A percentile compares a stretch with the other conserved stretches of the same genome.
Evolutionary conservation across 64 coral and sea anemone species (phyloP).

Genomic region (Dendrophyllia cribrosa): DNA sequence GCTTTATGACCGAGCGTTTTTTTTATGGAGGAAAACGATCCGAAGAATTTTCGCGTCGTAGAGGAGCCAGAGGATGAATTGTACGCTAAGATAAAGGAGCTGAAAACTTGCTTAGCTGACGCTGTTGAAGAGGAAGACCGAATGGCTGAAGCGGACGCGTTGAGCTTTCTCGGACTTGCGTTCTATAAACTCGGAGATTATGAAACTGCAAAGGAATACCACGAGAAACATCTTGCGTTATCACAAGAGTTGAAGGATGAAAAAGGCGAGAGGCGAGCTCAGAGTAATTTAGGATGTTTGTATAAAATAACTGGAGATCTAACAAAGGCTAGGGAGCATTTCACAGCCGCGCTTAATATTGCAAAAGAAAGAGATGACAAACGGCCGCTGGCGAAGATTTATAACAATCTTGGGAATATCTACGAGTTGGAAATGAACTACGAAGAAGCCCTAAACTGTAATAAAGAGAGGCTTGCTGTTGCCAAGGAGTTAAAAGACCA

Average conservation of each 20-base stretch:
- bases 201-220: conserved; percentile 71
- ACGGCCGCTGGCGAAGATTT: conserved; percentile 72
- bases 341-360: conserved; percentile 78
- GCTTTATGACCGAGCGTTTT: background rate
- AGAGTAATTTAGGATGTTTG: conserved; percentile 90
- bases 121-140: conserved; percentile 71
- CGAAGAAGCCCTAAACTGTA: conserved; percentile 82
- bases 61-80: conserved; percentile 81
- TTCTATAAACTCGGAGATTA: conserved; percentile 85
- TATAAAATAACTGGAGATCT: conserved; percentile 83
- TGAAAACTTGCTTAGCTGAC: conserved; percentile 57
- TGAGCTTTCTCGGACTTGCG: conserved; percentile 84
- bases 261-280: conserved; percentile 81
- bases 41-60: conserved; percentile 81
- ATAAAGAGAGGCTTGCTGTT: conserved; percentile 78
- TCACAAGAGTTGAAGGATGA: conserved; percentile 78
- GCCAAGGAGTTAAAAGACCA: conserved; percentile 84
- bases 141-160: conserved; percentile 47
- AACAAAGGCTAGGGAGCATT: conserved; percentile 65
- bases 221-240: conserved; percentile 86
- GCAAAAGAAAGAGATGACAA: conserved; percentile 79
- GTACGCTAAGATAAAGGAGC: conserved; percentile 59
- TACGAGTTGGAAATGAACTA: conserved; percentile 84
- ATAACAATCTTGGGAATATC: conserved; percentile 97
- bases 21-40: conserved; percentile 83